Base-by-base conservation (phyloP, 2,797 vertebrate genomes). In the Garrulus glandarius region DNA sequence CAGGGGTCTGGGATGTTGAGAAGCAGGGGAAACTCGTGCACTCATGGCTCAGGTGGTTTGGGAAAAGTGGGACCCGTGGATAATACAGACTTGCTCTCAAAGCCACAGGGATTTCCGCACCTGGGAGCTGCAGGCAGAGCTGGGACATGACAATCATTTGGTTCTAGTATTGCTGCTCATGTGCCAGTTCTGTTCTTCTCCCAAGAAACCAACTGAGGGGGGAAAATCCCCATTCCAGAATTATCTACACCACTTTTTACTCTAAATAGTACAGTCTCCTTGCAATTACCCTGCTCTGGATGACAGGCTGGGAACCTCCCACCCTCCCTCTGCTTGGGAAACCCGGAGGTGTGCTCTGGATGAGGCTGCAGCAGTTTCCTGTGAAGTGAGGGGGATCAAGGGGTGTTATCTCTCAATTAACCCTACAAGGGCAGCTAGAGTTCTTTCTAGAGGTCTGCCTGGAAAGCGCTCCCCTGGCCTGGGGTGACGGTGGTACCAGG, bases 391-490 rank as follows among this genome's bases (percentile, higher is more conserved):
- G 4, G 16, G 52, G 43, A 76, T 39, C 47, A 41, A 57, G 49
- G 32, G 13, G 6, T 55, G 32, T 59, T 32, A 37, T 43, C 13
- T 59, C 49, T 36, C 50, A 47, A 2, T 75, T 50, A 71, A 77
- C 10, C 43, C 59, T 71, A 12, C 53, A 15, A 87, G 24, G 16
- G 18, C 53, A 87, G 46, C 20, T 23, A 10, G 24, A 91, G n/a
- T 21, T 18, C n/a, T 15, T 61, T 41, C 61, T 36, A 24, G 47
- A 57, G 12, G 20, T 18, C 76, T 87, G 36, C 22, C 43, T 65
- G 47, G n/a, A 19, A 71, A 39, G 37, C 0, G 0, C 10, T 72
- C 12, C 59, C 29, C 15, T 6, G 16, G 26, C 36, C 39, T 44
- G 47, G 19, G 37, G 30, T 3, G 4, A 27, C 1, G 14, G 24